Evolutionary conservation across 2,797 vertebrate species (phyloP).

Genomic region (Oryzias dopingdopingensis): DNA sequence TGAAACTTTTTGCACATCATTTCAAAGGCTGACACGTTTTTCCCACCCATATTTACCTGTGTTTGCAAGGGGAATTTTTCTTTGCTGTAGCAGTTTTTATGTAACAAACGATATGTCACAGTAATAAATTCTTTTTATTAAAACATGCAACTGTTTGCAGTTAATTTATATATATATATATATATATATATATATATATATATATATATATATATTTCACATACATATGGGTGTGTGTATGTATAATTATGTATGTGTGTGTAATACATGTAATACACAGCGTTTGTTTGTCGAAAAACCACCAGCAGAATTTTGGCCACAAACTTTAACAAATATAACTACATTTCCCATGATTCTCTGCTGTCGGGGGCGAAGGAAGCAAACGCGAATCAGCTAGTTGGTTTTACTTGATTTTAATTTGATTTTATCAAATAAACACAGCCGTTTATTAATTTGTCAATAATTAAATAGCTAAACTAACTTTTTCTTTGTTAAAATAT

Average conservation of each 20-base stretch:
- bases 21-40: constrained; percentile 81
- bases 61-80: constrained; percentile 88
- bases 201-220: not conserved
- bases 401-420: constrained; percentile 69
- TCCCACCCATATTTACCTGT: constrained; percentile 84
- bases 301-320: not conserved
- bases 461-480: constrained; percentile 7
- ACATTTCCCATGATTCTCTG: constrained; percentile 69
- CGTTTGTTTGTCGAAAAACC: no score
- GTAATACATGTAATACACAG: no score
- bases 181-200: constrained; percentile 6
- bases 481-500: constrained; percentile 1
- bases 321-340: constrained; percentile 30
- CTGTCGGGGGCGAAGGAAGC: constrained; percentile 67
- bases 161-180: constrained; percentile 22
- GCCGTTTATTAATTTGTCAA: constrained; percentile 20
- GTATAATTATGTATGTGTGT: no score
- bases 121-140: constrained; percentile 94
- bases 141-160: constrained; percentile 76
- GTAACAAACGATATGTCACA: constrained; percentile 90
- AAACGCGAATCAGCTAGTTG: constrained; percentile 63
- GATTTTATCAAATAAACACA: constrained; percentile 53
- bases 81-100: constrained; percentile 97
- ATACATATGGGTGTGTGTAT: no score
- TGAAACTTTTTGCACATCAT: constrained; percentile 86